Base-by-base conservation (phyloP, 1,140 invertebrate genomes). In the Eufriesea mexicana region DNA sequence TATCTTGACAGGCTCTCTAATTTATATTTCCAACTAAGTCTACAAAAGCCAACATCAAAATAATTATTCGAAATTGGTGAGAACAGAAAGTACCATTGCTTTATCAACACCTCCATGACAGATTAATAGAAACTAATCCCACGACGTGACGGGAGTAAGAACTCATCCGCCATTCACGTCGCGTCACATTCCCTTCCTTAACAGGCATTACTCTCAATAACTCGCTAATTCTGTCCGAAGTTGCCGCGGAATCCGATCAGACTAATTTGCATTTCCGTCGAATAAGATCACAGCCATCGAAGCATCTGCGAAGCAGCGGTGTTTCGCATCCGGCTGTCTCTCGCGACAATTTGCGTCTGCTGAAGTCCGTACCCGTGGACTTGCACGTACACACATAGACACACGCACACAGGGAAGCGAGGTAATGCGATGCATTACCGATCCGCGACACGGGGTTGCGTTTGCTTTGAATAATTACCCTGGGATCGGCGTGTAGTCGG, bases 401-500 rank as follows among this genome's bases (percentile, higher is more conserved):
- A 7, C 49, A 51, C 10, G 14, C 64, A 66, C 74, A 76, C 62
- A 74, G 70, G 78, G 72, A 73, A 76, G 47, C 83, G 57, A 35
- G 45, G 54, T 87, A 85, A 88, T 88, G 55, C 85, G 81, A 77
- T 68, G 86, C 86, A 80, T 87, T 87, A 84, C 82, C 85, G 82
- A 83, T 84, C 82, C 62, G 78, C 85, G 86, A 87, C 86, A 77
- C 68, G 77, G 49, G 82, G 68, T 84, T 67, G 62, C 83, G 85
- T 84, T 87, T 87, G 82, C 86, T 77, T 87, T 87, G 85, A 87
- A 87, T 87, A 87, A 87, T 87, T 87, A 87, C 68, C 83, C 72
- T 51, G 35, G 85, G 72, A 80, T 84, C 79, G 84, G 23, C 71
- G 70, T 79, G 79, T 86, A 68, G 64, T 49, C 72, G 55, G 80